These are phyloP conservation scores for Agriopis marginaria DNA, from an alignment of 2,888 invertebrate species.

Conservation along the genomic window DNA sequence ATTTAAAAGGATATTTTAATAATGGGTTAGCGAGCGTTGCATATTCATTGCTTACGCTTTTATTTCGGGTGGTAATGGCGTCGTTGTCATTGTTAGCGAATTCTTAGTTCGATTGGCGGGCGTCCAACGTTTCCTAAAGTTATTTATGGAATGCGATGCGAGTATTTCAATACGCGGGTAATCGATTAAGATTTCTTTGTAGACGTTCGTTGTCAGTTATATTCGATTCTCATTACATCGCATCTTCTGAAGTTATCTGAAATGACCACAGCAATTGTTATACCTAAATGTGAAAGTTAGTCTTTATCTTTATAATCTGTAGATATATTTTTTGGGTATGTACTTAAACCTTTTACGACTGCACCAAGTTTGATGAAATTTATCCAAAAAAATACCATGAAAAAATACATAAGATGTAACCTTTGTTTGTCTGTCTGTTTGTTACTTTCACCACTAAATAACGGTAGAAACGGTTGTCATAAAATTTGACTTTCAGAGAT, in stretches of 20 bases:
- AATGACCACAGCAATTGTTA: not conserved
- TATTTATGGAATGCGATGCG: slow-evolving; percentile 40
- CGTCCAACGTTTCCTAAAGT: slow-evolving; percentile 42
- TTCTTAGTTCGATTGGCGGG: slow-evolving; percentile 45
- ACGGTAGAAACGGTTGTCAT: too few relatives aligned
- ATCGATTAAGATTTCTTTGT: slow-evolving; percentile 23
- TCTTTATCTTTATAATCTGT: too few relatives aligned
- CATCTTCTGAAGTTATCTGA: not conserved
- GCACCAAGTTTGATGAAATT: not conserved
- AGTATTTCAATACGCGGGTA: slow-evolving; percentile 18
- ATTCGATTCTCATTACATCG: not conserved
- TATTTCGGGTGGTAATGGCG: slow-evolving; percentile 38
- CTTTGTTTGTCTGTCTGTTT: too few relatives aligned
- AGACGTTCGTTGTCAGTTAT: not conserved
- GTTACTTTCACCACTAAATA: too few relatives aligned
- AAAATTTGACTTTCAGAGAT: too few relatives aligned
- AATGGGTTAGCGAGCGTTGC: slow-evolving; percentile 62
- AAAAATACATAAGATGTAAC: too few relatives aligned
- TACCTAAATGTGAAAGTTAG: too few relatives aligned
- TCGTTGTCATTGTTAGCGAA: slow-evolving; percentile 44
- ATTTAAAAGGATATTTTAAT: slow-evolving; percentile 73
- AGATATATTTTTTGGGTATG: too few relatives aligned
- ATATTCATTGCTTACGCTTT: slow-evolving; percentile 52
- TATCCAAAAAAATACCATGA: not conserved
- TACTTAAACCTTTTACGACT: too few relatives aligned